Evolutionary conservation across 2,888 invertebrate genomes (phyloP), one percentile per base, ranked within the genome.

Genomic region (Drosophila maculinotata): DNA sequence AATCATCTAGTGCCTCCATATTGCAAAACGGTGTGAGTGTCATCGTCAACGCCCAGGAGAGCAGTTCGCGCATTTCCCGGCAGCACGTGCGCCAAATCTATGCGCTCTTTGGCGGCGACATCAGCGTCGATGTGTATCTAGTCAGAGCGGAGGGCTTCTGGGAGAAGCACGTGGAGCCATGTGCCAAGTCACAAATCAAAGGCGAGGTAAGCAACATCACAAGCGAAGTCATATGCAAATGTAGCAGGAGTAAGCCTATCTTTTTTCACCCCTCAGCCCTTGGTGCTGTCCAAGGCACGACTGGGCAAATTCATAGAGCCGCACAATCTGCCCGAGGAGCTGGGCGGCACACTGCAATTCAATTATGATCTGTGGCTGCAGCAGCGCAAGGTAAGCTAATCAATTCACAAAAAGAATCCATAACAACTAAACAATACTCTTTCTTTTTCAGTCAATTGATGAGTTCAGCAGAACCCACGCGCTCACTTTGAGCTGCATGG

Each of bases 321-420:
- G 66, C 92, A 93, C 51, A 95, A 96, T 90, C 92, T 97, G 87
- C 95, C 96, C 41, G 93, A 93, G 66, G 95, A 95, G 79, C 92
- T 96, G 69, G 95, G 95, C 59, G 96, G 96, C 52, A 93, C 93
- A 59, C 93, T 95, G 89, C 91, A 93, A 62, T 96, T 95, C 91
- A 94, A 95, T 90, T 95, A 96, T 89, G 93, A 93, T 52, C 92
- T 93, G 76, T 97, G 97, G 97, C 93, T 96, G 75, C 94, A 95
- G 79, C 95, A 94, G 89, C 93, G 96, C 91, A 93, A 95, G 93
- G 96, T 96, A 92, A 92, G 93, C 5, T 47, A 39, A 39, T n/a
- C 10, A 39, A 1, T 1, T 7, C 17, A 2, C 4, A 9, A 35
- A 8, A 0, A 6, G 8, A 30, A 10, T 17, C 5, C 5, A 8